Conservation (phyloP, 2,797 vertebrate species). For the Smutsia temminckii region DNA sequence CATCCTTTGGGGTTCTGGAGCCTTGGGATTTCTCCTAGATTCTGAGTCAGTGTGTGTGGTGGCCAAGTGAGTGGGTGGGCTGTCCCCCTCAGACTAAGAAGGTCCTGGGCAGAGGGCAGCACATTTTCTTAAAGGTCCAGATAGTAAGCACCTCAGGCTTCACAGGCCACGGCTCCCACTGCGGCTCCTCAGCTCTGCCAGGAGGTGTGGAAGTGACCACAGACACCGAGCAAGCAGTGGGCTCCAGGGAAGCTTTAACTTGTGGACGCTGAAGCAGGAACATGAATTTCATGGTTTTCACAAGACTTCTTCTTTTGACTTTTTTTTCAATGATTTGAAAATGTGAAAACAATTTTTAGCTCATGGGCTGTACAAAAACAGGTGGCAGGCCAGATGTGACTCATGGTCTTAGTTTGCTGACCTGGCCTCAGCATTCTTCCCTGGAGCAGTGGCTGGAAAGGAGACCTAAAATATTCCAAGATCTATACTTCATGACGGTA, state of each 20-base stretch:
- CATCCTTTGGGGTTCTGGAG: neutral
- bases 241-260: neutral
- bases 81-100: neutral
- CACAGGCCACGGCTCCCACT: neutral
- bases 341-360: neutral
- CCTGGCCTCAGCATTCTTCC: neutral
- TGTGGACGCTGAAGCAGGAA: neutral
- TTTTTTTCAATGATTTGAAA: conserved; percentile 7
- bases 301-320: neutral
- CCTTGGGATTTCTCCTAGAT: neutral
- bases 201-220: neutral
- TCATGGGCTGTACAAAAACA: neutral
- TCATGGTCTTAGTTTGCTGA: neutral
- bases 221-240: neutral
- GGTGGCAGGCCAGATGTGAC: neutral
- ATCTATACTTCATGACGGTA: neutral
- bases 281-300: conserved; percentile 19
- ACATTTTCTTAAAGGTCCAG: neutral
- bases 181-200: neutral
- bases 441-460: neutral
- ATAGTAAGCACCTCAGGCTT: neutral
- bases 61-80: neutral
- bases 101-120: neutral
- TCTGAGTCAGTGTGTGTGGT: neutral
- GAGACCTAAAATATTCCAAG: conserved; percentile 27